phyloP scores from a whole-genome alignment of 2,888 invertebrate species.

The Pyrrhosoma nymphula region DNA sequence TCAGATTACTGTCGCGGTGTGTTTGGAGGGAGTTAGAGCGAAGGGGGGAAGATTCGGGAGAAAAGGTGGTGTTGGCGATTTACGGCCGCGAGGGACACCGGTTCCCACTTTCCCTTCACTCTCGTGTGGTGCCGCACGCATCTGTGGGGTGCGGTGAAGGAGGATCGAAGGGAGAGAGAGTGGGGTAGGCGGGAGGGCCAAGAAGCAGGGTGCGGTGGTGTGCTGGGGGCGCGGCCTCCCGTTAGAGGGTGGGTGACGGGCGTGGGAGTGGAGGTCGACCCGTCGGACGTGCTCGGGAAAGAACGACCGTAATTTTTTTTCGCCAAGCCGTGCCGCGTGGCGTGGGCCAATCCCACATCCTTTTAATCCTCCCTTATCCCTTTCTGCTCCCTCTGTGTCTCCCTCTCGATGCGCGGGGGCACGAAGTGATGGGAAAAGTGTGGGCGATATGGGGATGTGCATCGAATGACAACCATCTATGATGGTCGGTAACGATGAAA shows the following conservation, averaged over 20 bases:
- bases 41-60: too few species aligned
- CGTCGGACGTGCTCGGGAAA: not conserved
- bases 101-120: not conserved
- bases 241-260: not conserved
- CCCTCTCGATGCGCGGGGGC: not conserved
- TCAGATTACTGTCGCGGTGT: too few species aligned
- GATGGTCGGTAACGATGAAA: too few species aligned
- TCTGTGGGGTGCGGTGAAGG: not conserved
- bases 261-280: not conserved
- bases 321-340: not conserved
- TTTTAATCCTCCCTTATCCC: slow-evolving; percentile 14
- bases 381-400: slow-evolving; percentile 47
- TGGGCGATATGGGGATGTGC: not conserved
- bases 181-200: not conserved
- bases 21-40: too few species aligned
- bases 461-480: too few species aligned
- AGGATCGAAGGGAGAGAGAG: not conserved
- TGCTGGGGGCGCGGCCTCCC: not conserved
- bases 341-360: slow-evolving; percentile 32
- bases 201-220: too few species aligned
- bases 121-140: not conserved
- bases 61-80: not conserved
- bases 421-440: not conserved
- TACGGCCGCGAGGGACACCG: not conserved
- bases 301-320: slow-evolving; percentile 13